Conservation (phyloP, 1,140 invertebrate genomes). For the Macrostomum lignano region DNA sequence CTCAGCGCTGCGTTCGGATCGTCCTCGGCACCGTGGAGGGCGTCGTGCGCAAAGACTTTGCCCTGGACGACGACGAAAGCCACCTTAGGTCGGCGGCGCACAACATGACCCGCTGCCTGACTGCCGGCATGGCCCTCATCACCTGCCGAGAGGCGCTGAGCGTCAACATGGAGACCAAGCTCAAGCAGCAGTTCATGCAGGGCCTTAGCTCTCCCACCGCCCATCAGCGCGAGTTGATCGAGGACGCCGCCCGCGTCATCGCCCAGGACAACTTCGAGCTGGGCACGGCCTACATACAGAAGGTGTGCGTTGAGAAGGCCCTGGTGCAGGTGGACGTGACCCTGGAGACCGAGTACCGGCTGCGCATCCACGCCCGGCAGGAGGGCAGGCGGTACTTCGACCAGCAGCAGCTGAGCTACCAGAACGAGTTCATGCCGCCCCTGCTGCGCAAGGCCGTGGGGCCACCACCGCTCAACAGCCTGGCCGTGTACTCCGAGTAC, state of each 20-base stretch:
- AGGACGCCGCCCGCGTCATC: conserved; percentile 47
- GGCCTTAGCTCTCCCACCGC: background rate
- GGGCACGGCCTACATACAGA: conserved; percentile 83
- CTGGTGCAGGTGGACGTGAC: conserved; percentile 76
- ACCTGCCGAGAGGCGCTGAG: conserved; percentile 67
- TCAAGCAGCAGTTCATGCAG: conserved; percentile 44
- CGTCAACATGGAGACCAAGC: conserved; percentile 49
- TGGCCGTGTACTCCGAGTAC: too few species aligned
- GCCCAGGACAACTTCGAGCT: conserved; percentile 82
- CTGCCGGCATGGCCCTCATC: conserved; percentile 90
- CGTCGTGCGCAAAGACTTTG: conserved; percentile 88
- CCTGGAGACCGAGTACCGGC: conserved; percentile 34
- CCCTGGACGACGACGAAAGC: conserved; percentile 67
- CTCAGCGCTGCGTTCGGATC: conserved; percentile 78
- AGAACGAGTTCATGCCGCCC: too few species aligned
- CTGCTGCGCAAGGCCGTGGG: too few species aligned
- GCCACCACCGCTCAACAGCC: too few species aligned
- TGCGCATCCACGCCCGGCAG: conserved; percentile 32
- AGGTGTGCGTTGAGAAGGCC: conserved; percentile 84
- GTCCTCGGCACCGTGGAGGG: conserved; percentile 76
- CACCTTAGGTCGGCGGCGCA: conserved; percentile 67
- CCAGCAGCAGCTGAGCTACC: conserved; percentile 50
- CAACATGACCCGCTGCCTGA: conserved; percentile 79
- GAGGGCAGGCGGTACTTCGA: conserved; percentile 52
- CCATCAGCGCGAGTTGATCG: conserved; percentile 47